Percentiles rank a stretch among this genome's conserved stretches.
Evolutionary conservation across 1,140 invertebrate genomes (phyloP).

Genomic region (Apis florea): DNA sequence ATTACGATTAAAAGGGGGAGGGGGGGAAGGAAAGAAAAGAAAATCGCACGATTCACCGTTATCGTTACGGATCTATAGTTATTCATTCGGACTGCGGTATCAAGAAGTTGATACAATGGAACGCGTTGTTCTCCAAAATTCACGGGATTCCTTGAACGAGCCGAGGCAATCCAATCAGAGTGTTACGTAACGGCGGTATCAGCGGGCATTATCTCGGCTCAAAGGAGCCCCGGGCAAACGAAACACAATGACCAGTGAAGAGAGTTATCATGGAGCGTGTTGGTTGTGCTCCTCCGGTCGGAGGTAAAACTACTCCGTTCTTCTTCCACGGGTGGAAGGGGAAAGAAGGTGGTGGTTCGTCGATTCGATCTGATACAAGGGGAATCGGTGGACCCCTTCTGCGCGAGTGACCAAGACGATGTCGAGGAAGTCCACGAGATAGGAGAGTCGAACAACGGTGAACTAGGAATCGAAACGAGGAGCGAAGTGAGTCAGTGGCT

Average conservation of each 20-base stretch:
- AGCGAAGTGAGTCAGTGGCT: slow-evolving; percentile 33
- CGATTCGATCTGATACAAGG: slow-evolving; percentile 66
- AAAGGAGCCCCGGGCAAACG: slow-evolving; percentile 9
- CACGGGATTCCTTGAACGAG: neutral
- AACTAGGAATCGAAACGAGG: slow-evolving; percentile 27
- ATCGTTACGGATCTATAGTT: neutral
- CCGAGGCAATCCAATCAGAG: neutral
- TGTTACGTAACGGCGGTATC: slow-evolving; percentile 2
- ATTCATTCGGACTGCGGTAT: neutral
- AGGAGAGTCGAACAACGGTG: slow-evolving; percentile 36
- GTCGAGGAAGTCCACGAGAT: slow-evolving; percentile 38
- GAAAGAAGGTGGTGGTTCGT: slow-evolving; percentile 48
- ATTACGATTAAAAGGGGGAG: too few relatives aligned
- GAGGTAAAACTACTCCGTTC: slow-evolving; percentile 43
- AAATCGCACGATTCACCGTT: neutral
- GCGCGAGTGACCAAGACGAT: slow-evolving; percentile 53
- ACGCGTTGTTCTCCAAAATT: neutral
- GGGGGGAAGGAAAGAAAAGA: neutral
- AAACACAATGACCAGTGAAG: slow-evolving; percentile 36
- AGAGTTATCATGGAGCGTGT: slow-evolving; percentile 48
- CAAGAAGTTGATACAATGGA: neutral
- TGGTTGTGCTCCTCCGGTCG: slow-evolving; percentile 42
- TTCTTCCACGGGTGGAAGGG: slow-evolving; percentile 33
- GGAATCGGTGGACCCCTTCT: slow-evolving; percentile 59
- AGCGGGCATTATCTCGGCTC: slow-evolving; percentile 2